Base-by-base conservation (phyloP, 1,140 invertebrate species). In the Drosophila tani region DNA sequence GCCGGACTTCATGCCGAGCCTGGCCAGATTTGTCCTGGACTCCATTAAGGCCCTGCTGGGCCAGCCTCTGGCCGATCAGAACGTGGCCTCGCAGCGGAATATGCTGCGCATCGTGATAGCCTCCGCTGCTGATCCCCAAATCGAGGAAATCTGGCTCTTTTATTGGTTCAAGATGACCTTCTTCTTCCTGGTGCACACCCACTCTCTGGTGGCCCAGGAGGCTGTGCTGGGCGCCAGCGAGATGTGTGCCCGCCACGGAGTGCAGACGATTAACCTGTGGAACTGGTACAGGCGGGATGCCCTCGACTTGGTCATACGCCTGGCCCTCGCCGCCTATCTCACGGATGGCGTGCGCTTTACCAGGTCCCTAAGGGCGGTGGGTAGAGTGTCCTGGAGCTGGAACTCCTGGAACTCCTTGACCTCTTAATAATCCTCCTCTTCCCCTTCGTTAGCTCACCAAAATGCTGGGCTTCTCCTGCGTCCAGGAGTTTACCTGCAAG, bases 211-310 rank as follows among this genome's bases (percentile, higher is more conserved):
- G n/a, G 93, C 94, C 1, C 93, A 94, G 43, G 95, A 95, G 77
- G 95, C 94, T 1, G 92, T 94, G 0, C 93, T 95, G 41, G 95
- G 93, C 79, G 93, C 95, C 5, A 93, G 93, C 64, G 94, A 95
- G 82, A 92, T 96, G 46, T 95, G 95, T 24, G 92, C 94, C 53
- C 92, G 82, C 29, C 94, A 95, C 21, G 93, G 93, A 0, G 91
- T 94, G 27, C 94, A 94, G 15, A 94, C 95, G 5, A 95, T 95
- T 21, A 92, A 94, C 50, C 92, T 96, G 24, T 96, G 95, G 80
- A 94, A 94, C 68, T 94, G 95, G 91, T 96, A 96, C 81, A 95
- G 95, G 79, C 95, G 95, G 19, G 94, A 95, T 87, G 94, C 95
- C 59, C 94, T 96, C 32, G 93, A 94, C 50, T 91, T 94, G 32